Evolutionary conservation across 2,797 vertebrate genomes (phyloP).

Genomic region (Sebastes steindachneri): DNA sequence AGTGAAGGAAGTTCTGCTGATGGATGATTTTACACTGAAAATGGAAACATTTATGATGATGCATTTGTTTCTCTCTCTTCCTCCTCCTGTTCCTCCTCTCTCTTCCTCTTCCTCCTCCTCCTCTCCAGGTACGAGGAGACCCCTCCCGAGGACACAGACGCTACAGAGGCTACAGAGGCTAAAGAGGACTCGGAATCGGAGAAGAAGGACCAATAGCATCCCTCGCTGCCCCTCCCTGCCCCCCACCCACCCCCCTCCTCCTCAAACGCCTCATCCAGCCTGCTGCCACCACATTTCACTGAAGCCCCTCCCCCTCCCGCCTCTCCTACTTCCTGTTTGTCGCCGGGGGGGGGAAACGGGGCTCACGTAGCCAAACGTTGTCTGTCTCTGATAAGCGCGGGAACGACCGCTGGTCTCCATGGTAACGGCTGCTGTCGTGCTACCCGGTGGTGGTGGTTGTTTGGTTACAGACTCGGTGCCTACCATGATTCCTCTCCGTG

Average conservation of each 20-base stretch:
- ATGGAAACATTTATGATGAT: background rate
- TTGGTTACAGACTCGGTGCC: constrained; percentile 16
- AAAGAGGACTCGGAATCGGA: constrained; percentile 77
- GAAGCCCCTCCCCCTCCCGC: constrained; percentile 23
- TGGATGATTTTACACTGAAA: background rate
- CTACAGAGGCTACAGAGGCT: constrained; percentile 58
- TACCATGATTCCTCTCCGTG: constrained; percentile 13
- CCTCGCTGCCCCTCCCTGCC: background rate
- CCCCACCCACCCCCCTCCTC: background rate
- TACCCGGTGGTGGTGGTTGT: background rate
- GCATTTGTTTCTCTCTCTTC: background rate
- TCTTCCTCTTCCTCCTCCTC: background rate
- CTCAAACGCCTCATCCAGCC: constrained; percentile 14
- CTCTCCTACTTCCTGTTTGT: constrained; percentile 21
- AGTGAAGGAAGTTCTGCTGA: background rate
- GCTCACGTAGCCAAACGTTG: constrained; percentile 37
- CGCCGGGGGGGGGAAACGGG: constrained; percentile 6
- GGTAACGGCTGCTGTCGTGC: constrained; percentile 38
- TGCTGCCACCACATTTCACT: constrained; percentile 52
- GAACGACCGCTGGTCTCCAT: constrained; percentile 35
- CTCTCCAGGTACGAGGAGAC: constrained; percentile 81
- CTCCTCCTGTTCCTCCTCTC: background rate
- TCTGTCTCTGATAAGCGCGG: constrained; percentile 47
- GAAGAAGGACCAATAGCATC: constrained; percentile 83
- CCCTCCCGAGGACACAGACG: constrained; percentile 61